These are phyloP conservation scores for Empis stercorea DNA, from an alignment of 2,888 invertebrate genomes.

Conservation along the genomic window DNA sequence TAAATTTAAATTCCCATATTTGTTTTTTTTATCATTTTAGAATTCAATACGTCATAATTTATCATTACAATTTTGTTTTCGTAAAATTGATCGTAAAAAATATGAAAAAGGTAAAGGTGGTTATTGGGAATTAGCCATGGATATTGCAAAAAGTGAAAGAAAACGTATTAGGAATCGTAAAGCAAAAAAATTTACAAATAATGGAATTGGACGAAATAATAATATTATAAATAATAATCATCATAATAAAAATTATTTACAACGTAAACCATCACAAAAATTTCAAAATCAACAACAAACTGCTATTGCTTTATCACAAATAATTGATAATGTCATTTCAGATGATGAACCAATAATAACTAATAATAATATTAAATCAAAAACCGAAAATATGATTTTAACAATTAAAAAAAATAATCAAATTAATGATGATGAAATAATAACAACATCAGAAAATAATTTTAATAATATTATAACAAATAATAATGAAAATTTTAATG, in stretches of 20 bases:
- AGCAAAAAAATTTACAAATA: slow-evolving; percentile 6
- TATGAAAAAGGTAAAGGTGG: slow-evolving; percentile 36
- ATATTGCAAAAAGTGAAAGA: slow-evolving; percentile 30
- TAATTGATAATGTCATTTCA: too few species aligned
- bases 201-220: not conserved
- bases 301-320: not conserved
- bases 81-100: slow-evolving; percentile 31
- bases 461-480: not conserved
- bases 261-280: slow-evolving; percentile 14
- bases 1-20: too few species aligned
- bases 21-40: slow-evolving; percentile 16
- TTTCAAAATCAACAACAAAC: slow-evolving; percentile 17
- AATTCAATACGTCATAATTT: slow-evolving; percentile 36
- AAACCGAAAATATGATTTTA: too few species aligned
- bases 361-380: too few species aligned
- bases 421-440: not conserved
- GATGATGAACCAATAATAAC: too few species aligned
- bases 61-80: slow-evolving; percentile 33
- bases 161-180: slow-evolving; percentile 32
- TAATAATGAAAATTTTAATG: not conserved
- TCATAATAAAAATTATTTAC: slow-evolving; percentile 8
- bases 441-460: not conserved
- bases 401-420: too few species aligned
- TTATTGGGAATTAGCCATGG: slow-evolving; percentile 34
- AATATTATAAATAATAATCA: slow-evolving; percentile 3